Base-by-base conservation (phyloP, 2,113 vertebrate genomes). In the Muntiacus reevesi region DNA sequence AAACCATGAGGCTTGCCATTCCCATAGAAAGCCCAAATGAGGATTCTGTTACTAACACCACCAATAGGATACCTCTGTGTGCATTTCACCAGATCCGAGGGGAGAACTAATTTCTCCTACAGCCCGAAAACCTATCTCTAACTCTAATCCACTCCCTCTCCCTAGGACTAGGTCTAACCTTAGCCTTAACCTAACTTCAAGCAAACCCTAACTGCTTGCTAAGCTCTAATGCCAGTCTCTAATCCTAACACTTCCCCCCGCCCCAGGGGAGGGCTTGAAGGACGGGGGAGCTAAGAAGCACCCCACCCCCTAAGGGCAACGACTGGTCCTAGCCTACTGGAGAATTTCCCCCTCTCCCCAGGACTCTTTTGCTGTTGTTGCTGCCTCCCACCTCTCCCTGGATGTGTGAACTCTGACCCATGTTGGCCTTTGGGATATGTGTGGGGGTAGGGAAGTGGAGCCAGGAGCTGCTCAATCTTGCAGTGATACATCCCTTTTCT, bases 341-440 rank as follows among this genome's bases (percentile, higher is more conserved):
- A 96, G 92, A 95, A 57, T 94, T 52, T 62, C 28, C 43, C 84
- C 47, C 57, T 95, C 45, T 78, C 82, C 85, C 87, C 47, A 60
- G 94, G 95, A 89, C 62, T 52, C 91, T 79, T 93, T 82, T 85
- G 87, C 93, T 91, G 82, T 93, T 71, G 55, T 93, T 54, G 13
- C 47, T 52, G 74, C 96, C 95, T 93, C 43, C 62, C 15, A 86
- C 89, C 71, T 76, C 52, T 83, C 59, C 57, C 88, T 84, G 94
- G 55, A 43, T 74, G 9, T 81, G 25, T 96, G 86, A 97, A 93
- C 89, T 97, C 71, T 96, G 95, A 97, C 92, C 94, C 47, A 10
- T 27, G 7, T 17, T 95, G 92, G 50, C 67, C 92, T 95, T 96
- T 93, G 88, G 91, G 95, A 54, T 71, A 23, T 67, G 52, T 67